Percentiles rank a stretch among this genome's conserved stretches.
These are phyloP conservation scores for Brachymystax lenok DNA, from an alignment of 2,797 vertebrate species.

Conservation along the genomic window DNA sequence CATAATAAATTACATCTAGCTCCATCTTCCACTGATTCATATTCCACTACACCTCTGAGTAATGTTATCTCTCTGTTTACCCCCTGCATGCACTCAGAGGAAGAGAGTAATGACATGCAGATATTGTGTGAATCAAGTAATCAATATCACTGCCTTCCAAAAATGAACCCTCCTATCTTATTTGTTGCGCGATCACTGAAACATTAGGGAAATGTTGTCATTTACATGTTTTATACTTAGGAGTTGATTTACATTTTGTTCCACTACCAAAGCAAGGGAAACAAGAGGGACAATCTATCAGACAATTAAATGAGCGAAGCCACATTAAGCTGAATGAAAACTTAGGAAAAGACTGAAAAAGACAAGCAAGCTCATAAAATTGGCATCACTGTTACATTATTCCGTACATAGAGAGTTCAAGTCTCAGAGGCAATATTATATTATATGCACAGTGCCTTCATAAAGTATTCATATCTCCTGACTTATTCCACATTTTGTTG, in stretches of 20 bases:
- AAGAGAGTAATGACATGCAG: constrained; percentile 27
- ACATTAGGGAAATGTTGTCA: constrained; percentile 41
- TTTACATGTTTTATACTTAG: constrained; percentile 61
- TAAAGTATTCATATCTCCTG: no score
- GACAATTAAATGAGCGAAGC: constrained; percentile 57
- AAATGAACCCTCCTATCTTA: constrained; percentile 21
- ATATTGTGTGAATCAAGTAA: constrained; percentile 13
- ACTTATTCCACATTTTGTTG: no score
- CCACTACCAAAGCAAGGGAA: constrained; percentile 43
- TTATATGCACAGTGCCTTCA: no score
- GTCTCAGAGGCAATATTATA: constrained; percentile 16
- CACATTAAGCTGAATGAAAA: constrained; percentile 56
- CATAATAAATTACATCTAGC: not conserved
- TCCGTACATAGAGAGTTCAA: constrained; percentile 35
- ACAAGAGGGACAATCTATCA: constrained; percentile 54
- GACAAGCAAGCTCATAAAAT: constrained; percentile 49
- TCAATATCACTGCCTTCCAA: constrained; percentile 18
- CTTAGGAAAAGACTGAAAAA: constrained; percentile 48
- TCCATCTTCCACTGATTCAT: not conserved
- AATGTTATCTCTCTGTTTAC: not conserved
- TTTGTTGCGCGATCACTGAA: constrained; percentile 35
- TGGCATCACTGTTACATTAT: constrained; percentile 43
- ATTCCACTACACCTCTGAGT: not conserved
- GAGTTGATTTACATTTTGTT: constrained; percentile 53
- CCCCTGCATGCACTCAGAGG: not conserved